Evolutionary conservation across 2,113 vertebrate species (phyloP), one percentile per base, ranked within the genome.

Genomic region (Mola mola): DNA sequence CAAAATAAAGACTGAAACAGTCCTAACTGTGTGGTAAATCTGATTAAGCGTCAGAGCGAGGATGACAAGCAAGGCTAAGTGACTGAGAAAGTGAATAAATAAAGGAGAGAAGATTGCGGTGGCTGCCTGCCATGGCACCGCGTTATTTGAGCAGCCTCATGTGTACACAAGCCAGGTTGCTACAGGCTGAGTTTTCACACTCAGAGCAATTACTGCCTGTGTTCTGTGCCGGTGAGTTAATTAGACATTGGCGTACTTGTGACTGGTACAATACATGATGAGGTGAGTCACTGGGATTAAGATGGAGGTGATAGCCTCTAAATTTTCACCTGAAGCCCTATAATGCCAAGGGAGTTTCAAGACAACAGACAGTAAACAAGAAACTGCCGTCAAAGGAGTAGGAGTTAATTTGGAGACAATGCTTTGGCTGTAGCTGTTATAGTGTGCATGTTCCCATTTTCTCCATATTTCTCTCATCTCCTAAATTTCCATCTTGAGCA

Each of bases 1-100:
- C 55, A 75, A 66, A 57, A 77, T 72, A 70, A 57, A 64, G 58
- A 59, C 34, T 70, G 53, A 81, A 70, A 63, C 40, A 31, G 62
- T 70, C 24, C 52, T 67, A 83, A 78, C 64, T 33, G 67, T n/a
- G 34, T 68, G 69, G 59, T 74, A 75, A 86, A 87, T 85, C 75
- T 75, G 83, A 85, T 85, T 77, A 87, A 40, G 79, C 36, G 42
- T 85, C 71, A 51, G 43, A 78, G 81, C 8, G 25, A 72, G 55
- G 74, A 70, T 69, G 69, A 73, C 61, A 69, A 66, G 70, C 56
- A 55, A 51, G 60, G 78, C 77, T 83, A 86, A 87, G 79, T 81
- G 82, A 85, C 77, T 84, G 78, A 88, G 72, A 82, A 88, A 87
- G 85, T 87, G 84, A 78, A 84, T 87, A 82, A 88, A 81, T 82